These are phyloP conservation scores for Pempheris klunzingeri DNA, from an alignment of 2,797 vertebrate species.

Conservation along the genomic window DNA sequence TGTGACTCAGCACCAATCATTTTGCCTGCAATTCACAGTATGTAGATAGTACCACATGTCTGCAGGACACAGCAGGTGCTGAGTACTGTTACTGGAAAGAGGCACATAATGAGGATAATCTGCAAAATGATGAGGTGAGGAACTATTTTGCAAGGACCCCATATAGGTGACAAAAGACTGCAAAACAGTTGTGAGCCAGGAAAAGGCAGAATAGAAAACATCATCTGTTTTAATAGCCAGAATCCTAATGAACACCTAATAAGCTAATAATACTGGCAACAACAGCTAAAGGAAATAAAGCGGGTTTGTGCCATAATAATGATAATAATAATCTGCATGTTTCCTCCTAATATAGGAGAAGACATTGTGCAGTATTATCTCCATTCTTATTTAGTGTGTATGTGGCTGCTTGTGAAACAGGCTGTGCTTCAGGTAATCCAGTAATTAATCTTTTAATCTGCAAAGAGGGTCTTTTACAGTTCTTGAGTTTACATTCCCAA, in stretches of 20 bases:
- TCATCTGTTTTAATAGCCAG: accelerated
- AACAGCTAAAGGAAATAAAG: not conserved
- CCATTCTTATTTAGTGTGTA: not conserved
- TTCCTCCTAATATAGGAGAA: not conserved
- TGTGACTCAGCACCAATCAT: conserved; percentile 21
- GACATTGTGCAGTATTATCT: too few species aligned
- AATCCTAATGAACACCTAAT: not conserved
- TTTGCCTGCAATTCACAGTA: not conserved
- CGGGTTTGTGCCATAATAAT: too few species aligned
- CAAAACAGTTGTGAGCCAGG: not conserved
- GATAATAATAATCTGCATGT: not conserved
- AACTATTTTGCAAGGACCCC: not conserved
- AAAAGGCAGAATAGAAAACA: not conserved
- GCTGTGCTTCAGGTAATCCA: not conserved
- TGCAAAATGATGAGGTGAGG: conserved; percentile 7
- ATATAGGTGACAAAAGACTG: not conserved
- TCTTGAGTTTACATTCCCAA: not conserved
- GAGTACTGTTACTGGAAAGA: conserved; percentile 26
- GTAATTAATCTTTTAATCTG: not conserved
- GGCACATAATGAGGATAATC: not conserved
- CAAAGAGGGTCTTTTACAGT: not conserved
- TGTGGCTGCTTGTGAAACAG: not conserved
- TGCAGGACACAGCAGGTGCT: not conserved
- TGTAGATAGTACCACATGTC: not conserved
- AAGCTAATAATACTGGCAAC: not conserved